Evolutionary conservation across 1,140 invertebrate species (phyloP), one percentile per base, ranked within the genome.

Genomic region (Venustaconcha ellipsiformis): DNA sequence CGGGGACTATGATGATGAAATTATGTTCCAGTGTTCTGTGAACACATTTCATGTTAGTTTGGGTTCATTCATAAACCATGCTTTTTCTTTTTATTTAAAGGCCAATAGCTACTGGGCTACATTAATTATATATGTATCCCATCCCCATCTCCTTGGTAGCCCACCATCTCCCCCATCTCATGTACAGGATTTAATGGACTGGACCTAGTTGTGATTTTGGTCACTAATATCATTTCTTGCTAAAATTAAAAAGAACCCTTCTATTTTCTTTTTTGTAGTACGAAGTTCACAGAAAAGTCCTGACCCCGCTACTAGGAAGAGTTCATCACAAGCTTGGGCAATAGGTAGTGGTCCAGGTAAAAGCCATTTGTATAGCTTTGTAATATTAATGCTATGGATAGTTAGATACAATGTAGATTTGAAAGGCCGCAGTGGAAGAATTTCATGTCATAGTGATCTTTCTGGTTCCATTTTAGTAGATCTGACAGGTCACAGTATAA

Each of bases 231-330:
- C 13, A 12, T 30, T 64, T 64, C 30, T 18, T 64, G n/a, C 30
- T 17, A 26, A 6, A 57, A 57, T 8, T 8, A 5, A 26, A 67
- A n/a, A 30, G 11, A 12, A 15, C 23, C 12, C 12, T 23, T 14
- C 18, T 60, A 1, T 60, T 18, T 37, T 63, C 30, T 26, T 75
- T 58, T 55, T 59, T 78, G 77, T 57, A 18, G 57, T 68, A 57
- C 74, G 78, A 75, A 78, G 60, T 26, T 48, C 37, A 48, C 37
- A 48, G 37, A 80, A 65, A 68, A 82, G 81, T 78, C 81, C 81
- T 14, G 78, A 82, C n/a, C 59, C 71, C 2, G 26, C 26, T 15
- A 71, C 20, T 6, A 62, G 74, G 20, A 82, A 82, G 67, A 48
- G 76, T 1, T 55, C 74, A 20, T 72, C 77, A 48, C 76, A 78